Base-by-base conservation (phyloP, 1,140 invertebrate genomes). In the Drosophila micromelanica region DNA sequence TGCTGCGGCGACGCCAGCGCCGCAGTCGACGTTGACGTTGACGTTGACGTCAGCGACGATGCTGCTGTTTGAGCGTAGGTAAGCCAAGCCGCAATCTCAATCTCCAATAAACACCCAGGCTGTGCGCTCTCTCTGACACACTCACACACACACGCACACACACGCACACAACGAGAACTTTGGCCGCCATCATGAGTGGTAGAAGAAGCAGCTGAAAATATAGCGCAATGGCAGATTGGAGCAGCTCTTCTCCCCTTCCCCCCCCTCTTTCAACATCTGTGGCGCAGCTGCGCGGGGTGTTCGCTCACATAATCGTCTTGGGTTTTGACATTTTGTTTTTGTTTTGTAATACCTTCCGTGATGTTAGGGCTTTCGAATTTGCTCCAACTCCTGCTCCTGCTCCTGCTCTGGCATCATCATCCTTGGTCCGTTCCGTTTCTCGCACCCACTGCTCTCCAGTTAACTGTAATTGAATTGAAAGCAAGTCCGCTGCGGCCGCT, bases 291-390 rank as follows among this genome's bases (percentile, higher is more conserved):
- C 78, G 80, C 20, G 20, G 74, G 68, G 57, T 64, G 70, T 30
- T 61, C 77, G 85, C 73, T 90, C 77, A 76, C 81, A 90, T 90
- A 90, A 90, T 90, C 87, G 87, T 90, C 84, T 89, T 89, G 87
- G 84, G 87, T 80, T 90, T 90, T 90, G 87, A 90, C 87, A 90
- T 90, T 90, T 90, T 90, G 87, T 90, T 90, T 90, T 90, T 90
- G 87, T 90, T 90, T 90, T 76, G 85, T 90, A 90, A 90, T 90
- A 90, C 81, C 87, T 82, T 84, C 49, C 81, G 79, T 90, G 82
- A 89, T 90, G 87, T 90, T 78, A 89, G 81, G 75, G 78, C 78
- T 76, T 76, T 71, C 45, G 69, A 64, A 62, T 76, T 73, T 67
- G 56, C 67, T 59, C 17, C 54, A 20, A 42, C 38, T 27, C 42